phyloP scores from a whole-genome alignment of 2,888 invertebrate species.

The Octonoba sinensis region DNA sequence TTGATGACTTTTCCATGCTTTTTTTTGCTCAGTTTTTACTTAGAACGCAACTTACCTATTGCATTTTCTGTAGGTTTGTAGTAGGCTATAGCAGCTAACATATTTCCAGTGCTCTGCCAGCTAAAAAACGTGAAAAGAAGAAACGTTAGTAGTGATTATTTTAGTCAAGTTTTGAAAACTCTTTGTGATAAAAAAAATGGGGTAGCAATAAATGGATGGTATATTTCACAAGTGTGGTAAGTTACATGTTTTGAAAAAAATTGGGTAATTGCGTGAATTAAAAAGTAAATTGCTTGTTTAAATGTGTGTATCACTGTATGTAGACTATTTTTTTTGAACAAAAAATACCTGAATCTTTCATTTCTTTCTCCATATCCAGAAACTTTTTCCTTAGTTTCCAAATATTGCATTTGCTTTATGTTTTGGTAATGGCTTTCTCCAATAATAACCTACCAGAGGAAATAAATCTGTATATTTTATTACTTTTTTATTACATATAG shows the following conservation, averaged over 20 bases:
- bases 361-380: constrained; percentile 2
- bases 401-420: constrained; percentile 12
- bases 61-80: constrained; percentile 36
- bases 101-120: constrained; percentile 22
- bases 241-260: background rate
- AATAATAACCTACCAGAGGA: constrained; percentile 12
- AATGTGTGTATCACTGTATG: too few species aligned
- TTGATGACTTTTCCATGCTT: too few species aligned
- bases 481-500: background rate
- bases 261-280: too few species aligned
- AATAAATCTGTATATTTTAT: background rate
- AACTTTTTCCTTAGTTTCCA: constrained; percentile 9
- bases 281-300: too few species aligned
- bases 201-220: background rate
- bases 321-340: too few species aligned
- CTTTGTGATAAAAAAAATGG: background rate
- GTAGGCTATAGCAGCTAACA: constrained; percentile 45
- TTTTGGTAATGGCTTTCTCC: constrained; percentile 39
- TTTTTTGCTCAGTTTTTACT: too few species aligned
- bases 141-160: too few species aligned
- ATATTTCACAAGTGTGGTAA: background rate
- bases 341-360: background rate
- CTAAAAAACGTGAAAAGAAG: constrained; percentile 5
- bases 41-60: constrained; percentile 34
- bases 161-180: background rate